Evolutionary conservation across 2,888 invertebrate genomes (phyloP).

Genomic region (Aethes cnicana): DNA sequence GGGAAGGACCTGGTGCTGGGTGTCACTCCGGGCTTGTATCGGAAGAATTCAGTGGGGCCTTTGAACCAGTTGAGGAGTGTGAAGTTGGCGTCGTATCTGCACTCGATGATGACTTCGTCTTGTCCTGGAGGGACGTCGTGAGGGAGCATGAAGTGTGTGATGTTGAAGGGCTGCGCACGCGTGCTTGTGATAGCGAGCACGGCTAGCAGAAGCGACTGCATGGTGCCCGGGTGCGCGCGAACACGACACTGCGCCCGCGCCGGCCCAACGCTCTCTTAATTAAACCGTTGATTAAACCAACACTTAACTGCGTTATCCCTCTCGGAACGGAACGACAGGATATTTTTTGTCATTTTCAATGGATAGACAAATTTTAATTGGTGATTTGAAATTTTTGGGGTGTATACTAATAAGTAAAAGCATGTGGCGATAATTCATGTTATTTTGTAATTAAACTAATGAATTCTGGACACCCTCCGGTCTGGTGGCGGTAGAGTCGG

Average conservation of each 20-base stretch:
- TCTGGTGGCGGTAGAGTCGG: too few relatives aligned
- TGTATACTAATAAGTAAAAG: conserved; percentile 27
- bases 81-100: conserved; percentile 72
- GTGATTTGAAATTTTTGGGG: conserved; percentile 37
- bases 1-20: conserved; percentile 68
- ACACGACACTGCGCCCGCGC: conserved; percentile 64
- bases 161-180: conserved; percentile 56
- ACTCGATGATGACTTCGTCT: conserved; percentile 64
- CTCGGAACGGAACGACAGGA: conserved; percentile 45
- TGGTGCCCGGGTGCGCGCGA: conserved; percentile 63
- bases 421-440: conserved; percentile 25
- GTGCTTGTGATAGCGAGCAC: conserved; percentile 40
- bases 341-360: conserved; percentile 59
- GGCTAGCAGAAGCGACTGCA: conserved; percentile 55
- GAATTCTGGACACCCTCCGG: not conserved
- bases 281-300: conserved; percentile 79
- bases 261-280: conserved; percentile 69
- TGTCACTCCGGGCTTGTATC: conserved; percentile 63
- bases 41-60: conserved; percentile 68
- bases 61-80: conserved; percentile 74
- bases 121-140: conserved; percentile 55
- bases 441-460: conserved; percentile 28
- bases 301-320: conserved; percentile 72
- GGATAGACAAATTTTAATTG: conserved; percentile 68
- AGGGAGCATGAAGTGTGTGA: conserved; percentile 65